Percentiles rank a stretch among this genome's conserved stretches.
Evolutionary conservation across 2,113 vertebrate species (phyloP).

Genomic region (Synodontis membranacea): DNA sequence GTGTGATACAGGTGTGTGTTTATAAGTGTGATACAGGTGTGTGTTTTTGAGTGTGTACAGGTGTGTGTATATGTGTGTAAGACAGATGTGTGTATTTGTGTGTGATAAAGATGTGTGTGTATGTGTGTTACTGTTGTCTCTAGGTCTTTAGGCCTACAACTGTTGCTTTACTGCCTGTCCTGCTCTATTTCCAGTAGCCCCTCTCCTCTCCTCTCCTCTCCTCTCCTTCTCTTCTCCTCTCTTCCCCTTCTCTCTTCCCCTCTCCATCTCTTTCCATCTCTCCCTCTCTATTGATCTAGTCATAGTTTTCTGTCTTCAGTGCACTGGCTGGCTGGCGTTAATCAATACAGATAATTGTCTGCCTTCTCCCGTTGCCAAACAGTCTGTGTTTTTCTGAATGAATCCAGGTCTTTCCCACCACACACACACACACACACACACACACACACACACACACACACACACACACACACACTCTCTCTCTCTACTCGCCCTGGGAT

Average conservation of each 20-base stretch:
- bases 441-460: constrained; percentile 36
- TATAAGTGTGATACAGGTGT: too few relatives aligned
- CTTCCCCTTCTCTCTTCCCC: constrained; percentile 48
- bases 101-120: too few relatives aligned
- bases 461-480: constrained; percentile 6
- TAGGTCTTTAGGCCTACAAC: constrained; percentile 22
- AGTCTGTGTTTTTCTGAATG: constrained; percentile 78
- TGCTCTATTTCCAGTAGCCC: constrained; percentile 44
- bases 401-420: constrained; percentile 75
- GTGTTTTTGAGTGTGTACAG: too few relatives aligned
- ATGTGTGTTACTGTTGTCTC: not conserved
- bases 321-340: constrained; percentile 79
- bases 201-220: constrained; percentile 13
- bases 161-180: constrained; percentile 43
- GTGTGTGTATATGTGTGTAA: too few relatives aligned
- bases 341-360: constrained; percentile 86
- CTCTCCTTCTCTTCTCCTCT: not conserved
- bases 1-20: too few relatives aligned
- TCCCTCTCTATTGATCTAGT: constrained; percentile 77
- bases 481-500: constrained; percentile 60
- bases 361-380: constrained; percentile 81
- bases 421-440: constrained; percentile 26
- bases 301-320: constrained; percentile 79
- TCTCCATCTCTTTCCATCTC: constrained; percentile 53
- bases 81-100: too few relatives aligned